Conservation (phyloP, 2,888 invertebrate genomes). For the Yponomeuta malinellus region DNA sequence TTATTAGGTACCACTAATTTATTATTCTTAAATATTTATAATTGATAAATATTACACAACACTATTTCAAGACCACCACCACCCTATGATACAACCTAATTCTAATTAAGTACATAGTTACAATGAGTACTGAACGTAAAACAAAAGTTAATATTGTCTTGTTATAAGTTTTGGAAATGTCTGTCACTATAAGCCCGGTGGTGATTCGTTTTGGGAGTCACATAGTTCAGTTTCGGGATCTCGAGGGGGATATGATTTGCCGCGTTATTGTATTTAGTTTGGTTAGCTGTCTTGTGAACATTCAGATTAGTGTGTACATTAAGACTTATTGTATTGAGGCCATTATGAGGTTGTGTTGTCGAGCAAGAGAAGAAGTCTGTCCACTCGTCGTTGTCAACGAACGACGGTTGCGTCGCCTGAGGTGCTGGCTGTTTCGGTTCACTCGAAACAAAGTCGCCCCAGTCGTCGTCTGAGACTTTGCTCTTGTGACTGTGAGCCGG, state of each 20-base stretch:
- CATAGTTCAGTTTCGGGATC: slow-evolving; percentile 64
- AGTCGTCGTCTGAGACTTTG: slow-evolving; percentile 68
- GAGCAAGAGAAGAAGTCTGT: slow-evolving; percentile 69
- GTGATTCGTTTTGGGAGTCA: slow-evolving; percentile 59
- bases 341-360: slow-evolving; percentile 56
- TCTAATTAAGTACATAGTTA: slow-evolving; percentile 51
- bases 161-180: slow-evolving; percentile 75
- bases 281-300: slow-evolving; percentile 45
- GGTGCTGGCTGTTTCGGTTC: slow-evolving; percentile 47
- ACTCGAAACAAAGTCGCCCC: slow-evolving; percentile 78
- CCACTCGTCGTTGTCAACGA: slow-evolving; percentile 68
- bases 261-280: slow-evolving; percentile 39
- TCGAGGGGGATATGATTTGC: slow-evolving; percentile 47
- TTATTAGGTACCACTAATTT: neutral
- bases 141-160: slow-evolving; percentile 28
- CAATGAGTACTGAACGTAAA: slow-evolving; percentile 32
- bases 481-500: slow-evolving; percentile 47
- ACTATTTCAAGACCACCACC: slow-evolving; percentile 40
- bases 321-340: slow-evolving; percentile 65
- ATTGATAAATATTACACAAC: slow-evolving; percentile 30
- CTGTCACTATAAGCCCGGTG: slow-evolving; percentile 54
- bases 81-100: slow-evolving; percentile 49
- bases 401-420: slow-evolving; percentile 33
- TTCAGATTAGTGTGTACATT: slow-evolving; percentile 65
- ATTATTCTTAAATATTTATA: slow-evolving; percentile 11